Conservation (phyloP, 2,888 invertebrate genomes). For the Oeneis ivallda region DNA sequence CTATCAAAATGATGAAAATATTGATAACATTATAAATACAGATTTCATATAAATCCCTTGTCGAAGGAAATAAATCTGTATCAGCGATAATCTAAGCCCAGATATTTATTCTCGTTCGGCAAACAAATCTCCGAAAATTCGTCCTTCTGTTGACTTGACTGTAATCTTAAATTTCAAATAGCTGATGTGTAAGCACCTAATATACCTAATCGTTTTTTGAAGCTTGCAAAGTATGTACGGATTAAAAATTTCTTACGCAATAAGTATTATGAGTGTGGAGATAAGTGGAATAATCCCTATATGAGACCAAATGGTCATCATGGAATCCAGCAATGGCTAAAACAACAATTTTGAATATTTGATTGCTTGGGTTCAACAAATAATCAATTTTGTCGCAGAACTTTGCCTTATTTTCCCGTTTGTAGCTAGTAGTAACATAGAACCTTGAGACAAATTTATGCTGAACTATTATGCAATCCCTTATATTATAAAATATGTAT, state of each 20-base stretch:
- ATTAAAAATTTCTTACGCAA: not conserved
- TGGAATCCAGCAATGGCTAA: too few species aligned
- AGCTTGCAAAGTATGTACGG: not conserved
- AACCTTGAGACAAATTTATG: too few species aligned
- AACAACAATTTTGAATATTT: too few species aligned
- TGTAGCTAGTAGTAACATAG: too few species aligned
- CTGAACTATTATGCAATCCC: too few species aligned
- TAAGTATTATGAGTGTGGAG: not conserved
- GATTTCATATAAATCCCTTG: constrained; percentile 24
- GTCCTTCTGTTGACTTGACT: constrained; percentile 16
- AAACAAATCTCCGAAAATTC: constrained; percentile 27
- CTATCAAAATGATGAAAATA: constrained; percentile 26
- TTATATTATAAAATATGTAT: too few species aligned
- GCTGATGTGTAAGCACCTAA: constrained; percentile 14
- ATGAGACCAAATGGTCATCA: too few species aligned
- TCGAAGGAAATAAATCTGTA: constrained; percentile 32
- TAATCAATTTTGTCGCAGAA: too few species aligned
- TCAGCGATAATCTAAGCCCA: constrained; percentile 32
- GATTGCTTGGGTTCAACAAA: too few species aligned
- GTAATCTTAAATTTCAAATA: constrained; percentile 27
- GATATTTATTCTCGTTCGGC: constrained; percentile 29
- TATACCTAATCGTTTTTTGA: constrained; percentile 9
- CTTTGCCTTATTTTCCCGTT: too few species aligned
- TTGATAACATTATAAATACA: constrained; percentile 20
- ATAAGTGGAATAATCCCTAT: too few species aligned